These are phyloP conservation scores for Trogon melanurus DNA, from an alignment of 2,113 vertebrate genomes.

Conservation along the genomic window DNA sequence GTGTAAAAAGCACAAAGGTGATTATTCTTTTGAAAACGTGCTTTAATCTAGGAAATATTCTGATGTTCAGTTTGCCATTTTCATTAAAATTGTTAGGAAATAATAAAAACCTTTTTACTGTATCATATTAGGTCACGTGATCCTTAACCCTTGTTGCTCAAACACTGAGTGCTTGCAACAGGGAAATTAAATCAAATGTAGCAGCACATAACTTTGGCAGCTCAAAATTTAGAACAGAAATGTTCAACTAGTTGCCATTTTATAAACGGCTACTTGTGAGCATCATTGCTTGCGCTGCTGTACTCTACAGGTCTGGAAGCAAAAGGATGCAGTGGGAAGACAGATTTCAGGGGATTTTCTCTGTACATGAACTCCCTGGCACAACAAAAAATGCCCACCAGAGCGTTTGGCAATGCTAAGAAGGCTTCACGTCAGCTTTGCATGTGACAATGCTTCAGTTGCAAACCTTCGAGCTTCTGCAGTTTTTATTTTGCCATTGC, in stretches of 20 bases:
- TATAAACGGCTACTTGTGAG: neutral
- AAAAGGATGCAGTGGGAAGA: neutral
- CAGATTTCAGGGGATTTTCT: neutral
- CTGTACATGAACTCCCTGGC: neutral
- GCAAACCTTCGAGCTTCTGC: neutral
- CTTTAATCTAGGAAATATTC: neutral
- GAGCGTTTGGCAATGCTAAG: neutral
- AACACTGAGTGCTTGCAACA: neutral
- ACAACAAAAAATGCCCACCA: neutral
- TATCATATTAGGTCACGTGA: neutral
- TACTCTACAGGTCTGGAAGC: neutral
- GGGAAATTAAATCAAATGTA: neutral
- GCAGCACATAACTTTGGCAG: fast-evolving
- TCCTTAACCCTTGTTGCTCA: neutral
- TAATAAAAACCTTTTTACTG: neutral
- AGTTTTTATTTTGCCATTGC: neutral
- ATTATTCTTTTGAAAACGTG: neutral
- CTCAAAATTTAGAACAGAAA: neutral
- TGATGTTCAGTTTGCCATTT: neutral
- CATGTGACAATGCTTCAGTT: neutral
- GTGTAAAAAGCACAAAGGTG: neutral
- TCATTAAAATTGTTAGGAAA: neutral
- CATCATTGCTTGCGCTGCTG: neutral
- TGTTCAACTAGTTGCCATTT: neutral
- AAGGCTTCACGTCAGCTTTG: neutral